Conservation (phyloP, 2,797 vertebrate genomes). For the Gymnoscopelus microlampas region DNA sequence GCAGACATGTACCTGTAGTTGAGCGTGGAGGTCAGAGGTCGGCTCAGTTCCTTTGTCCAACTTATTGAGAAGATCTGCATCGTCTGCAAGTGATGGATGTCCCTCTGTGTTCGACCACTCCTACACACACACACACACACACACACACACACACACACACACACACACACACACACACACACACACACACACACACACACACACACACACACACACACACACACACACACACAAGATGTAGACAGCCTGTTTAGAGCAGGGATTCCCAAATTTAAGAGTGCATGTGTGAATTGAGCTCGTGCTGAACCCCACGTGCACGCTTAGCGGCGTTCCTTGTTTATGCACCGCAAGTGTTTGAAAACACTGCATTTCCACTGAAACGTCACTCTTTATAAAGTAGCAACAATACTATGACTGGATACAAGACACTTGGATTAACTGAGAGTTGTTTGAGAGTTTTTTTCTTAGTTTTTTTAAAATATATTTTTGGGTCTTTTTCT, state of each 20-base stretch:
- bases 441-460: no score
- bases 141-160: conserved; percentile 20
- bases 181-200: not conserved
- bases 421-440: no score
- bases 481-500: no score
- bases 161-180: not conserved
- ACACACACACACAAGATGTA: conserved; percentile 15
- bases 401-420: conserved; percentile 8
- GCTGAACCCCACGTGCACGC: no score
- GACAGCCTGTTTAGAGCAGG: conserved; percentile 32
- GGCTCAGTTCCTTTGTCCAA: conserved; percentile 86
- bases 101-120: conserved; percentile 72
- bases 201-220: not conserved
- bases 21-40: conserved; percentile 85
- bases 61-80: conserved; percentile 81
- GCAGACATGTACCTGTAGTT: conserved; percentile 83
- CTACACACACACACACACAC: conserved; percentile 51
- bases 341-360: no score
- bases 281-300: no score
- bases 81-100: conserved; percentile 46
- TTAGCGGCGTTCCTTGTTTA: no score
- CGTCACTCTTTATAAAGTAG: no score
- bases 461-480: no score
- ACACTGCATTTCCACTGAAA: no score
- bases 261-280: not conserved